Conservation (phyloP, 1,140 invertebrate species). For the Drosophila mauritiana region DNA sequence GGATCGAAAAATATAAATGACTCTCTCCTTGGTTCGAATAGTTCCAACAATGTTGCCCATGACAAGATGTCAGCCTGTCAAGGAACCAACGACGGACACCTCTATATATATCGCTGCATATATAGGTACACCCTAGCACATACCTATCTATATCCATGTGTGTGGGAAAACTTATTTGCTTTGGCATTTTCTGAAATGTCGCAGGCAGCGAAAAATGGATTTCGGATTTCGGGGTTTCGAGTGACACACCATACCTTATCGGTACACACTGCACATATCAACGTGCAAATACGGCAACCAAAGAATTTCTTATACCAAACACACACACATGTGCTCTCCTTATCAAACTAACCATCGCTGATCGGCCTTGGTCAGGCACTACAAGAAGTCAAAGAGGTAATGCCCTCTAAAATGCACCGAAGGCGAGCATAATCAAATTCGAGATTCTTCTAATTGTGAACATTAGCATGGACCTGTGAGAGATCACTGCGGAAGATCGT, state of each 20-base stretch:
- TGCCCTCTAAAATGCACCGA: conserved; percentile 2
- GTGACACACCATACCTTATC: conserved; percentile 48
- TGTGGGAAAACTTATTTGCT: conserved; percentile 56
- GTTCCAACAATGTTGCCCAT: conserved; percentile 49
- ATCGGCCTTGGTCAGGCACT: conserved; percentile 32
- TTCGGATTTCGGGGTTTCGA: conserved; percentile 48
- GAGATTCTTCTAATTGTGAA: conserved; percentile 28
- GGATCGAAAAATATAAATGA: conserved; percentile 10
- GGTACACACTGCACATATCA: conserved; percentile 38
- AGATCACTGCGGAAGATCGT: conserved; percentile 15
- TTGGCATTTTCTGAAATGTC: conserved; percentile 66
- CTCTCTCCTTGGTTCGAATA: conserved; percentile 36
- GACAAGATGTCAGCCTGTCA: conserved; percentile 47
- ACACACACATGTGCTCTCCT: conserved; percentile 11
- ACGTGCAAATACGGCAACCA: conserved; percentile 20
- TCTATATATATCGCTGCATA: conserved; percentile 11
- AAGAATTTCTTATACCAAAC: conserved; percentile 4
- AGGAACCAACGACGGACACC: conserved; percentile 35
- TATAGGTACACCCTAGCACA: conserved; percentile 3
- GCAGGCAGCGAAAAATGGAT: conserved; percentile 65
- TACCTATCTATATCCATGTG: conserved; percentile 18
- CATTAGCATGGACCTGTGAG: conserved; percentile 38
- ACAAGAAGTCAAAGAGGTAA: conserved; percentile 7
- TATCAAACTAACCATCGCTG: conserved; percentile 36
- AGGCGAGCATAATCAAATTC: conserved; percentile 5